These are phyloP conservation scores for Stramonita haemastoma DNA, from an alignment of 2,888 invertebrate genomes.

Conservation along the genomic window DNA sequence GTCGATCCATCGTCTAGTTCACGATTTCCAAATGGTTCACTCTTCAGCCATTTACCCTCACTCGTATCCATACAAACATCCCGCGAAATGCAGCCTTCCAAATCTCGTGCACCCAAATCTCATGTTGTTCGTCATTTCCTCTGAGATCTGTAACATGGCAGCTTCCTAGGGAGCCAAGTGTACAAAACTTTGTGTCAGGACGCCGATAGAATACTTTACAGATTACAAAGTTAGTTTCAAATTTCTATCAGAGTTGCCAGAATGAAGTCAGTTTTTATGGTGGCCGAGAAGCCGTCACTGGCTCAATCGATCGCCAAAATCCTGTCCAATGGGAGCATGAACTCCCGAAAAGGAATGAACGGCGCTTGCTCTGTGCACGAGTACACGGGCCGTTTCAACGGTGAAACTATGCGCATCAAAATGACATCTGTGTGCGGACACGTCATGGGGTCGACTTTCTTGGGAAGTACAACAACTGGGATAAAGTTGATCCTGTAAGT, in stretches of 20 bases:
- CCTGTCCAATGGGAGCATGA: slow-evolving; percentile 90
- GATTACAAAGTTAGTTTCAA: neutral
- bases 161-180: slow-evolving; percentile 38
- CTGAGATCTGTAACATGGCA: slow-evolving; percentile 45
- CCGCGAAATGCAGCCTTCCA: slow-evolving; percentile 7
- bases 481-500: slow-evolving; percentile 93
- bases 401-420: slow-evolving; percentile 80
- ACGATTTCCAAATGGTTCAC: neutral
- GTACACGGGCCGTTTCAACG: slow-evolving; percentile 83
- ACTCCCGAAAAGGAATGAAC: slow-evolving; percentile 90
- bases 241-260: slow-evolving; percentile 38
- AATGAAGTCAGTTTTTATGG: slow-evolving; percentile 86
- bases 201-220: neutral
- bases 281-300: slow-evolving; percentile 98
- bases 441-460: slow-evolving; percentile 95
- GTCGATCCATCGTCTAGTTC: slow-evolving; percentile 7
- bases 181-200: slow-evolving; percentile 22
- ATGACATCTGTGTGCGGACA: slow-evolving; percentile 99
- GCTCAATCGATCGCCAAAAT: slow-evolving; percentile 96
- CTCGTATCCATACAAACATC: slow-evolving; percentile 29
- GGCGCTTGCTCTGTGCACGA: slow-evolving; percentile 96
- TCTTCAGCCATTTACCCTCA: neutral
- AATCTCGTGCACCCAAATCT: slow-evolving; percentile 2
- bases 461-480: slow-evolving; percentile 97
- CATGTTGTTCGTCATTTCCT: neutral